Evolutionary conservation across 2,797 vertebrate genomes (phyloP).

Genomic region (Echiichthys vipera): DNA sequence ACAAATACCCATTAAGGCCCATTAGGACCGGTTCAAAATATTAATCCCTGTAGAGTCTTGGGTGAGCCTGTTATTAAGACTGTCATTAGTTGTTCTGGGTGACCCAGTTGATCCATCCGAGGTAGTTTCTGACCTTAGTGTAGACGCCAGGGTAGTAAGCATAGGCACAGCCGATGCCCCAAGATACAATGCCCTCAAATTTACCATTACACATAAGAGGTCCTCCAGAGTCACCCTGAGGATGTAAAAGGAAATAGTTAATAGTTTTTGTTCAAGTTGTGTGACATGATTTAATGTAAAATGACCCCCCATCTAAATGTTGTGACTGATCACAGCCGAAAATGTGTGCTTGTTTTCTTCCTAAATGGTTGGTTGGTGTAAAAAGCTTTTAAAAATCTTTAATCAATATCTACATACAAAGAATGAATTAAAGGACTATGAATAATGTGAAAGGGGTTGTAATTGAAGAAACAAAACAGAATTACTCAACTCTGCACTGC

Average conservation of each 20-base stretch:
- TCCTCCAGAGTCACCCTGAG: conserved; percentile 87
- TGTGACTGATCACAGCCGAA: background rate
- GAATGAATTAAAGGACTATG: background rate
- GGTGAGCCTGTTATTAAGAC: background rate
- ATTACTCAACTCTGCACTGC: no score
- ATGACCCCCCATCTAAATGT: background rate
- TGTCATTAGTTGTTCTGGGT: conserved; percentile 49
- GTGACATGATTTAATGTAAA: conserved; percentile 1
- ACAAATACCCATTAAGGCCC: background rate
- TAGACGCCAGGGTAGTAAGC: conserved; percentile 85
- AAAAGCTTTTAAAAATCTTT: background rate
- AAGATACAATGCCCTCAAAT: conserved; percentile 87
- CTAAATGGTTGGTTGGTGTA: background rate
- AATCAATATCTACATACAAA: background rate
- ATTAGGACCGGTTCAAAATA: conserved; percentile 13
- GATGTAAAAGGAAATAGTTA: background rate
- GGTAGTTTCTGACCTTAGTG: conserved; percentile 83
- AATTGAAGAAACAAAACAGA: no score
- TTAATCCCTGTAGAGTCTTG: conserved; percentile 6
- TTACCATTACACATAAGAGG: conserved; percentile 82
- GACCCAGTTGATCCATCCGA: conserved; percentile 79
- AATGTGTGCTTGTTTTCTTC: background rate
- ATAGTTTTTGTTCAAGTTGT: background rate
- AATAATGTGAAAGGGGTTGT: background rate
- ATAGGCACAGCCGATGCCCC: conserved; percentile 85